Evolutionary conservation across 2,888 invertebrate genomes (phyloP), one percentile per base, ranked within the genome.

Genomic region (Chymomyza amoena): DNA sequence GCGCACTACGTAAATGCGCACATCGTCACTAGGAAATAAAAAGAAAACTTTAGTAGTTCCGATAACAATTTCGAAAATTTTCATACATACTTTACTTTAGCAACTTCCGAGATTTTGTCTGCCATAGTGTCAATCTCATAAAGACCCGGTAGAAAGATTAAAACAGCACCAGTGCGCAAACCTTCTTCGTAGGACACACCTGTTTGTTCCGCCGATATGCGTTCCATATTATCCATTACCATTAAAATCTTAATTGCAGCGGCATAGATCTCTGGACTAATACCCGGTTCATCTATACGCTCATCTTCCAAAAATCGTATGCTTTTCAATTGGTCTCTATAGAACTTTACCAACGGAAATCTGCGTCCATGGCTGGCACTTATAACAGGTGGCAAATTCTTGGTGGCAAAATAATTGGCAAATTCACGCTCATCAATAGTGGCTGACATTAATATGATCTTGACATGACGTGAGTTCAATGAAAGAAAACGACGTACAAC

Each of bases 361-460:
- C 92, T 91, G 76, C 89, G 93, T 78, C 91, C 92, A 89, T 92
- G 93, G 75, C 90, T 93, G 61, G 93, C 92, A 81, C 90, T 94
- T 75, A 95, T 86, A 15, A 94, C 91, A 0, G 94, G 95, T 0
- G 95, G 94, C 13, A 92, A 91, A 15, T 91, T 72, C 4, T 73
- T 80, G 13, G 89, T 87, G 56, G 80, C 82, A 73, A 91, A 91
- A 72, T 91, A 91, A 1, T 90, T 87, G 0, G 88, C 73, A 75
- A 91, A 91, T 81, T 90, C 69, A 0, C 77, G 75, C 0, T 95
- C 93, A 87, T 97, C 94, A 81, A 98, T 95, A 1, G 99, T 98
- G 0, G 99, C 99, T 0, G 98, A 98, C 98, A 99, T 99, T 3
- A 99, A 92, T 64, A 99, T 93, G 0, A 96, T 93, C 92, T 95